Percentiles rank a stretch among this genome's conserved stretches.
phyloP scores from a whole-genome alignment of 2,888 invertebrate species.

The Watsonalla cultraria region DNA sequence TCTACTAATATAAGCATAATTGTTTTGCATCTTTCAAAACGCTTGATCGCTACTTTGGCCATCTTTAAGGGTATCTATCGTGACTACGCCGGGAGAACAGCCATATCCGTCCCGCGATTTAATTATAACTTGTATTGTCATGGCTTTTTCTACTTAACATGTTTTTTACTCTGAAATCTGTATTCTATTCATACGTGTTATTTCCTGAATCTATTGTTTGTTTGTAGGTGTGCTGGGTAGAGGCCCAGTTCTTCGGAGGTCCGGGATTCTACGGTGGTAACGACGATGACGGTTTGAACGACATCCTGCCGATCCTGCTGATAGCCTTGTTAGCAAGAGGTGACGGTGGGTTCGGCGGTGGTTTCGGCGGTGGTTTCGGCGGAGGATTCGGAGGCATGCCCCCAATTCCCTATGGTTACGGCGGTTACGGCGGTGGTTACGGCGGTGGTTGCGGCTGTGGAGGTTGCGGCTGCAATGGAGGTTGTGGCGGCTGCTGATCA shows the following conservation, averaged over 20 bases:
- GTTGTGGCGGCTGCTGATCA: conserved; percentile 12
- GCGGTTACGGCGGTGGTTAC: conserved; percentile 17
- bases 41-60: too few relatives aligned
- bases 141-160: too few relatives aligned
- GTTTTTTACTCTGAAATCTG: too few relatives aligned
- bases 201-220: too few relatives aligned
- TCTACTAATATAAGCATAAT: too few relatives aligned
- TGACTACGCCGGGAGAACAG: too few relatives aligned
- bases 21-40: too few relatives aligned
- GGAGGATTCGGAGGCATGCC: conserved; percentile 8
- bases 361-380: conserved; percentile 12
- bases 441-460: conserved; percentile 19
- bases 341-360: conserved; percentile 7
- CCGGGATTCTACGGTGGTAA: conserved; percentile 16
- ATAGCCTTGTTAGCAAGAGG: conserved; percentile 21
- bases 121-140: too few relatives aligned
- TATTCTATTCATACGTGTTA: too few relatives aligned
- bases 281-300: conserved; percentile 31
- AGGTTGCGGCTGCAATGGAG: conserved; percentile 15
- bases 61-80: too few relatives aligned
- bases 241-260: conserved; percentile 27
- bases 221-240: conserved; percentile 37
- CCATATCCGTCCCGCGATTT: too few relatives aligned
- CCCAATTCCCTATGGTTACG: conserved; percentile 9
- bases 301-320: conserved; percentile 39